phyloP scores from a whole-genome alignment of 2,888 invertebrate species.

The Trissoscelio sp. region DNA sequence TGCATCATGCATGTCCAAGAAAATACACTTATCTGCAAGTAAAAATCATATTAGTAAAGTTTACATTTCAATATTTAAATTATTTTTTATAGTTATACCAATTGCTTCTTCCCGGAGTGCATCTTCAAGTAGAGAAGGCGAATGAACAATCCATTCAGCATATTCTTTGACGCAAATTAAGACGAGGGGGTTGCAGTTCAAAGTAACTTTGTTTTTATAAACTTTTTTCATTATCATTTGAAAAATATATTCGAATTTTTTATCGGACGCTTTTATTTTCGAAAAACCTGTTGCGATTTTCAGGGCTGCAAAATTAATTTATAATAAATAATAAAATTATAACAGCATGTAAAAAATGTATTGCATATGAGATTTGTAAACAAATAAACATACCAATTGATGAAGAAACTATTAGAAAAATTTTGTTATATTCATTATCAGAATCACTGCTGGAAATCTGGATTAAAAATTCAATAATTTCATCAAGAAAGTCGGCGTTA shows the following conservation, averaged over 20 bases:
- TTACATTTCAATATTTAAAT: neutral
- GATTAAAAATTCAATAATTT: neutral
- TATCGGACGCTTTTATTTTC: neutral
- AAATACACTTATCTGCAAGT: conserved; percentile 18
- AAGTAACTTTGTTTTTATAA: neutral
- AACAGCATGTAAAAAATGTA: neutral
- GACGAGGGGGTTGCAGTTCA: neutral
- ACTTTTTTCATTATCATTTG: neutral
- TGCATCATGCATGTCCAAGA: neutral
- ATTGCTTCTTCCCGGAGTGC: neutral
- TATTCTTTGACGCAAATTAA: conserved; percentile 18
- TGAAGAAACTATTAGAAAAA: neutral
- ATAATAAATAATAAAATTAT: neutral
- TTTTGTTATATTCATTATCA: neutral
- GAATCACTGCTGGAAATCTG: neutral
- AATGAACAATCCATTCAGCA: conserved; percentile 11
- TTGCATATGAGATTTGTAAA: neutral
- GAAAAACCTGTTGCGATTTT: conserved; percentile 16
- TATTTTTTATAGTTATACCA: conserved; percentile 1
- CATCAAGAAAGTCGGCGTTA: conserved; percentile 3
- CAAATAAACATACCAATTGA: neutral
- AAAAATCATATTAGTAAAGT: neutral
- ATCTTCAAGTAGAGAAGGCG: neutral
- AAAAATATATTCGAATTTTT: neutral
- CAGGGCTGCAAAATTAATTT: neutral